Conservation (phyloP, 1,140 invertebrate genomes). For the Drosophila fuyamai region DNA sequence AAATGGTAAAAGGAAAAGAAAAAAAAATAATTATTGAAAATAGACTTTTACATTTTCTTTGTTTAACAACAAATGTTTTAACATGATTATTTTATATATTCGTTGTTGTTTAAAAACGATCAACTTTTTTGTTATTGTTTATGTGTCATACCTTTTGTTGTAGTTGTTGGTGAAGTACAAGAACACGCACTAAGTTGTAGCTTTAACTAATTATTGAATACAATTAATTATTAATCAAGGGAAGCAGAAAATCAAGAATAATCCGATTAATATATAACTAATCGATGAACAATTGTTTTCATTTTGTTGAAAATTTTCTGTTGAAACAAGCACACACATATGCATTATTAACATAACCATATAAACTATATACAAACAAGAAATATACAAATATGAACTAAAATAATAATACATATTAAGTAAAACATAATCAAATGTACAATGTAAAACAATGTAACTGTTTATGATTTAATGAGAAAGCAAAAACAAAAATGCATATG, state of each 20-base stretch:
- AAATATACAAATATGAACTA: slow-evolving; percentile 59
- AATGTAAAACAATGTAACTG: slow-evolving; percentile 80
- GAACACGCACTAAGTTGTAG: slow-evolving; percentile 79
- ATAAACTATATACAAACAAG: slow-evolving; percentile 44
- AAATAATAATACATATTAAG: slow-evolving; percentile 65
- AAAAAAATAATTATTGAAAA: slow-evolving; percentile 31
- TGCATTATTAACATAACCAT: slow-evolving; percentile 47
- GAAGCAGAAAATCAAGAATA: slow-evolving; percentile 7
- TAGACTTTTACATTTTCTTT: slow-evolving; percentile 50
- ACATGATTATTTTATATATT: slow-evolving; percentile 32
- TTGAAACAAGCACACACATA: slow-evolving; percentile 52
- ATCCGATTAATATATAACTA: slow-evolving; percentile 23
- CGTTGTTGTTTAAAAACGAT: slow-evolving; percentile 36
- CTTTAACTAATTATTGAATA: slow-evolving; percentile 67
- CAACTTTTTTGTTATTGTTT: slow-evolving; percentile 66
- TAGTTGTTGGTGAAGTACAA: slow-evolving; percentile 70
- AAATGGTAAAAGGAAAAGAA: slow-evolving; percentile 51
- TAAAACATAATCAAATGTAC: slow-evolving; percentile 76
- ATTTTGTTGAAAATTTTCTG: slow-evolving; percentile 56
- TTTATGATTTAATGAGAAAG: slow-evolving; percentile 66
- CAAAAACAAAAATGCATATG: slow-evolving; percentile 48
- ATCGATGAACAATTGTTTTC: slow-evolving; percentile 57
- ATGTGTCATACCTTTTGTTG: slow-evolving; percentile 65
- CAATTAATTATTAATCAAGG: slow-evolving; percentile 22
- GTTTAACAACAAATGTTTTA: slow-evolving; percentile 31